Base-by-base conservation (phyloP, 2,113 vertebrate species). In the Glaucidium brasilianum region DNA sequence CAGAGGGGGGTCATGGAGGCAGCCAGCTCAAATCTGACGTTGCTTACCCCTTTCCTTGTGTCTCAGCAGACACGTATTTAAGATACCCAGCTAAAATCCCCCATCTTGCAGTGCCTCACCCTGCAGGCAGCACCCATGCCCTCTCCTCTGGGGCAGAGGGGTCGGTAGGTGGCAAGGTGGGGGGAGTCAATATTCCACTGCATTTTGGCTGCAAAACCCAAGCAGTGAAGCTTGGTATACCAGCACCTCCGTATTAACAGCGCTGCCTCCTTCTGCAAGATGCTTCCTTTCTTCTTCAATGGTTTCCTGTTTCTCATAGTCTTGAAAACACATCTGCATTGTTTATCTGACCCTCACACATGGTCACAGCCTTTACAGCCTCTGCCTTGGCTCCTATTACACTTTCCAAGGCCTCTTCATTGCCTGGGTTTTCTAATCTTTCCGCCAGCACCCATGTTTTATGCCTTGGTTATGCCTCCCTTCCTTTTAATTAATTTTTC, bases 401-500 rank as follows among this genome's bases (percentile, higher is more conserved):
- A 13, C 49, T 77, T 76, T 43, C 34, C 71, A 72, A 72, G 96
- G 73, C 80, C 56, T 79, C 69, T 85, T 68, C 69, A 15, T 75
- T 94, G 67, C 85, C 69, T 60, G 37, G 60, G 37, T 72, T 66
- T 79, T 93, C 68, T 91, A 81, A 91, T 87, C 93, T 86, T 75
- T 39, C 79, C 37, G 6, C 47, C 67, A 95, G 71, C 82, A 89
- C 76, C 91, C 85, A 80, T 95, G 85, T 78, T 97, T 97, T 97
- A 96, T 94, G 81, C 76, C 63, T 88, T 67, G 59, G 95, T 90
- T 97, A 88, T 95, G 96, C 94, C 91, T 97, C 83, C 67, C 74
- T 95, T 96, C 77, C 83, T 94, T 97, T 97, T 95, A 97, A 97
- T 97, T 97, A 95, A 88, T 90, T 96, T 86, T 94, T 94, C 94